A percentile compares a stretch with the other conserved stretches of the same genome.
These are phyloP conservation scores for Lepidochitona cinerea DNA, from an alignment of 2,888 invertebrate species.

Conservation along the genomic window DNA sequence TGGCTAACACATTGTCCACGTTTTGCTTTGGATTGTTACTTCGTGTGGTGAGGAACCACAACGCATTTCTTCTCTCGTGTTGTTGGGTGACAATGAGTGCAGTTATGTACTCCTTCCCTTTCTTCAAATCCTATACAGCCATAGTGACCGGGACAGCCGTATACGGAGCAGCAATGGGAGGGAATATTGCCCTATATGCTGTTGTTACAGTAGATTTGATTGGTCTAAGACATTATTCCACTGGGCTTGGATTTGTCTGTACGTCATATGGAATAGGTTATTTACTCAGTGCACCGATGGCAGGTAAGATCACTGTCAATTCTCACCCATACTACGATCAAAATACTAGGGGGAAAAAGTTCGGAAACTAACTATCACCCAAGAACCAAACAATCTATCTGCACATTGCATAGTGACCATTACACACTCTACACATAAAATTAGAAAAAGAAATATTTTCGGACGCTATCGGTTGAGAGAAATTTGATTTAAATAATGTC, in stretches of 20 bases:
- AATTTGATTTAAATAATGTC: too few relatives aligned
- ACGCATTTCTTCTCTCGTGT: neutral
- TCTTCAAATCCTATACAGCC: neutral
- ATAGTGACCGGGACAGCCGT: neutral
- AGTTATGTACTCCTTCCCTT: neutral
- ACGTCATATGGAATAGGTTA: neutral
- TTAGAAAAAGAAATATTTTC: neutral
- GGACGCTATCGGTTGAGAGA: neutral
- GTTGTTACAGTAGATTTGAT: neutral
- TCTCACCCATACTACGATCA: too few relatives aligned
- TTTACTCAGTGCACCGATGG: neutral
- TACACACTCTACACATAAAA: neutral
- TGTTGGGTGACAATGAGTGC: neutral
- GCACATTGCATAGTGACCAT: too few relatives aligned
- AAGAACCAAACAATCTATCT: too few relatives aligned
- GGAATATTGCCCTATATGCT: neutral
- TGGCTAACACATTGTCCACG: neutral
- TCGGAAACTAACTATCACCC: too few relatives aligned
- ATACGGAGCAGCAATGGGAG: neutral
- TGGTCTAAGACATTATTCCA: neutral
- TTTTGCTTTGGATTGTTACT: neutral
- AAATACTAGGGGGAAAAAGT: too few relatives aligned
- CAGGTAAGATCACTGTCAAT: neutral
- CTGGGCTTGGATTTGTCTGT: neutral
- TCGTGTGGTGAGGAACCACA: neutral